phyloP scores from a whole-genome alignment of 2,113 vertebrate species.

The Archilochus colubris region DNA sequence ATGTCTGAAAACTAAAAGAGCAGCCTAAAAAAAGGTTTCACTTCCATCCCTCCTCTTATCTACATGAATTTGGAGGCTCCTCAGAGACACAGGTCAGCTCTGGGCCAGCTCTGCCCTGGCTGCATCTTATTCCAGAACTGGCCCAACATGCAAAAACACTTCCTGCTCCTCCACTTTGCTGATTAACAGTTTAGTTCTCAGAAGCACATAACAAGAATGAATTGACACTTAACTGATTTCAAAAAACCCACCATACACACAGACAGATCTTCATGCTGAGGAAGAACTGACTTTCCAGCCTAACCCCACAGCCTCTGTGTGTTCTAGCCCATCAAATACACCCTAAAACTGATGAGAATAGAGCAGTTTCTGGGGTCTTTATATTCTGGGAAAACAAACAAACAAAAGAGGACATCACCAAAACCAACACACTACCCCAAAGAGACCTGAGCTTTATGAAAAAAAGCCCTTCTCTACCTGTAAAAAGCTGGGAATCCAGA shows the following conservation, averaged over 20 bases:
- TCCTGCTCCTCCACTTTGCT: background rate
- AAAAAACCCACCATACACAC: background rate
- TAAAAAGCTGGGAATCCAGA: background rate
- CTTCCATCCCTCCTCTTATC: background rate
- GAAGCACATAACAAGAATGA: background rate
- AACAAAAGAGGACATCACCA: background rate
- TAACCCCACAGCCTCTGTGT: background rate
- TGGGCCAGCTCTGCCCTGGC: background rate
- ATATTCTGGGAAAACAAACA: no score
- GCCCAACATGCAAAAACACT: background rate
- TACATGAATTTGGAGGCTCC: conserved; percentile 8
- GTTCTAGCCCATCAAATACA: accelerated
- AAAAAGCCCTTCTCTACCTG: background rate
- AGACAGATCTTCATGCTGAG: background rate
- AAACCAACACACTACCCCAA: accelerated
- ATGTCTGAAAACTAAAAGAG: conserved; percentile 65
- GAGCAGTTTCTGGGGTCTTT: background rate
- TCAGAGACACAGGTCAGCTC: background rate
- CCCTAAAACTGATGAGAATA: background rate
- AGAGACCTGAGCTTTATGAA: background rate
- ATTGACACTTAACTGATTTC: background rate
- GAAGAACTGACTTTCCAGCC: background rate
- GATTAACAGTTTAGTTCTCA: background rate
- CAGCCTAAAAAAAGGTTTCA: conserved; percentile 6
- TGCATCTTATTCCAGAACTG: background rate